These are phyloP conservation scores for Miltochrista miniata DNA, from an alignment of 2,888 invertebrate species.

Conservation along the genomic window DNA sequence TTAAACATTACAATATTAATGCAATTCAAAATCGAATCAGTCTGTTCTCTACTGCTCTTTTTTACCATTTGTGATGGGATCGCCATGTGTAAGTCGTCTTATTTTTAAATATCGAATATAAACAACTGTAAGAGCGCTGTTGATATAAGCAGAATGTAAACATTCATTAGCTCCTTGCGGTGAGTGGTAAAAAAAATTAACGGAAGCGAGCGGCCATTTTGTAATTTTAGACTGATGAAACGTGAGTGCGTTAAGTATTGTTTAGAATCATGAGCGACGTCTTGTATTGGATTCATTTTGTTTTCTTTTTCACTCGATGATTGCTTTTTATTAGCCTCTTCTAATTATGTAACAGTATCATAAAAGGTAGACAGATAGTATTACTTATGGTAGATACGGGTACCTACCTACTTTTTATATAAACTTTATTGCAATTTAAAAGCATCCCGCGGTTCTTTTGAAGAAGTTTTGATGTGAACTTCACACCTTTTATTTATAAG, in stretches of 20 bases:
- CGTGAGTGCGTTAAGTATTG: not conserved
- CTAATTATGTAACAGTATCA: too few relatives aligned
- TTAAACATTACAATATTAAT: not conserved
- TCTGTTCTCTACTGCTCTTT: too few relatives aligned
- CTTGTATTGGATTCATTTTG: not conserved
- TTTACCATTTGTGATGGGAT: conserved; percentile 19
- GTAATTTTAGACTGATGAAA: conserved; percentile 21
- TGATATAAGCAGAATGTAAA: conserved; percentile 48
- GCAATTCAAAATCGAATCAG: too few relatives aligned
- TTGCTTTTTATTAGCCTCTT: too few relatives aligned
- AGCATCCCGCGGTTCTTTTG: too few relatives aligned
- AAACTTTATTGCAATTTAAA: too few relatives aligned
- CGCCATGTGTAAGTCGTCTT: conserved; percentile 13
- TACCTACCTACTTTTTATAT: too few relatives aligned
- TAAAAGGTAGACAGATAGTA: too few relatives aligned
- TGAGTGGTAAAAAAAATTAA: conserved; percentile 34
- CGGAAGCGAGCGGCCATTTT: conserved; percentile 41
- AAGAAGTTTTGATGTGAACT: too few relatives aligned
- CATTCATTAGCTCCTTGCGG: conserved; percentile 30
- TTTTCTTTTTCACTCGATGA: not conserved
- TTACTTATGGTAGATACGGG: too few relatives aligned
- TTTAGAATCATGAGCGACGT: conserved; percentile 1
- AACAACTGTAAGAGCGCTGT: conserved; percentile 37
- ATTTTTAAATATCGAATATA: conserved; percentile 52
- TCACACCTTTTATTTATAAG: too few relatives aligned